Percentiles rank a stretch among this genome's conserved stretches.
phyloP scores from a whole-genome alignment of 2,888 invertebrate species.

The Perdita meconis region DNA sequence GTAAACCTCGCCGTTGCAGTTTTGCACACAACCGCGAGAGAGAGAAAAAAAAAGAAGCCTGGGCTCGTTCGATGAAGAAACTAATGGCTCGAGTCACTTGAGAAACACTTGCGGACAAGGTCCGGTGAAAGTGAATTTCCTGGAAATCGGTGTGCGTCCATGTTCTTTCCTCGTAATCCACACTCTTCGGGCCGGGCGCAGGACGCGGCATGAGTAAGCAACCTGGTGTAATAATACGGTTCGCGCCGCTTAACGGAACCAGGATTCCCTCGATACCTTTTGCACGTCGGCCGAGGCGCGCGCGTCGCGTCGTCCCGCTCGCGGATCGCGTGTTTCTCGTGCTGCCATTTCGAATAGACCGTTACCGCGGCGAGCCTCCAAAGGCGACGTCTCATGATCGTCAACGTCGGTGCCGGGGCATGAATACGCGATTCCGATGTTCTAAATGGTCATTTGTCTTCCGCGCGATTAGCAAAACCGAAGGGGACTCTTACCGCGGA shows the following conservation, averaged over 20 bases:
- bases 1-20: constrained; percentile 10
- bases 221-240: constrained; percentile 61
- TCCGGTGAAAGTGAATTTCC: constrained; percentile 83
- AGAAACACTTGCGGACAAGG: constrained; percentile 63
- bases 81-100: constrained; percentile 47
- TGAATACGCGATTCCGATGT: constrained; percentile 18
- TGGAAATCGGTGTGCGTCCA: constrained; percentile 77
- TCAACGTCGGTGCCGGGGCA: constrained; percentile 10
- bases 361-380: constrained; percentile 37
- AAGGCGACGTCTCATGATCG: constrained; percentile 11
- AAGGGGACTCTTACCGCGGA: constrained; percentile 2
- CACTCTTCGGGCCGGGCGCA: constrained; percentile 20
- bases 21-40: neutral
- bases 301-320: constrained; percentile 23
- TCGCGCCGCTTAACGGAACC: constrained; percentile 59
- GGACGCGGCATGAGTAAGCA: constrained; percentile 57
- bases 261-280: constrained; percentile 64
- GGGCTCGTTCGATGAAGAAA: constrained; percentile 45
- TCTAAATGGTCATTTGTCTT: constrained; percentile 7
- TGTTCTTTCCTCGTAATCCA: constrained; percentile 65
- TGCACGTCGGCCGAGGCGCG: constrained; percentile 10
- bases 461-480: constrained; percentile 8
- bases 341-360: constrained; percentile 14
- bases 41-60: neutral
- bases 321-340: constrained; percentile 28